Evolutionary conservation across 2,888 invertebrate genomes (phyloP), one percentile per base, ranked within the genome.

Genomic region (Dermolepida albohirtum): DNA sequence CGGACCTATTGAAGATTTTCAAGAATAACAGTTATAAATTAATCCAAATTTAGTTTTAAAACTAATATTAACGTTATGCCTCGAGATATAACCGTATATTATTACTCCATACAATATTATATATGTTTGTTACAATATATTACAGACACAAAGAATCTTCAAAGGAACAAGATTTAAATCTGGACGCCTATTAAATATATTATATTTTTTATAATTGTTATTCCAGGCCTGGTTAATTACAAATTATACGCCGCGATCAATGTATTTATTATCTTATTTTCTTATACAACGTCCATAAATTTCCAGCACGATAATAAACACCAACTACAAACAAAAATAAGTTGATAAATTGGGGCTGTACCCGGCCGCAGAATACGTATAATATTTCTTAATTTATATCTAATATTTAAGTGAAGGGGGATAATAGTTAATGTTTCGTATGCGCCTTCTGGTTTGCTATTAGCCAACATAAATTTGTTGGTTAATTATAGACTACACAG

Each of bases 381-480:
- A 62, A 34, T 34, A 44, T 49, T 47, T 29, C 47, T 47, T 62
- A 62, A 62, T 47, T 62, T 62, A 62, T 62, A 62, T 47, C 44
- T 47, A 62, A 62, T 62, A 62, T 62, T 62, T 47, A 62, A 62
- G 34, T 34, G 34, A 34, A 22, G 34, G 34, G 47, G 47, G 49
- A 22, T 49, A 47, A 27, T 47, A 34, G 47, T 62, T 62, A 59
- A 14, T 44, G 55, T 44, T 44, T 44, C 44, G 47, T 62, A 62
- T 39, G 44, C 14, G 29, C 47, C 47, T 47, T 34, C 59, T 62
- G 47, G 59, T 47, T 47, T 10, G 59, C 59, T 62, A 62, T 62
- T 62, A 62, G 59, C 47, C 47, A 49, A 66, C 55, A 68, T 68
- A 68, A 68, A 68, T 64, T 55, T 49, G 49, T 34, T 47, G 29